These are phyloP conservation scores for Calonectris borealis DNA, from an alignment of 2,113 vertebrate species.

Conservation along the genomic window DNA sequence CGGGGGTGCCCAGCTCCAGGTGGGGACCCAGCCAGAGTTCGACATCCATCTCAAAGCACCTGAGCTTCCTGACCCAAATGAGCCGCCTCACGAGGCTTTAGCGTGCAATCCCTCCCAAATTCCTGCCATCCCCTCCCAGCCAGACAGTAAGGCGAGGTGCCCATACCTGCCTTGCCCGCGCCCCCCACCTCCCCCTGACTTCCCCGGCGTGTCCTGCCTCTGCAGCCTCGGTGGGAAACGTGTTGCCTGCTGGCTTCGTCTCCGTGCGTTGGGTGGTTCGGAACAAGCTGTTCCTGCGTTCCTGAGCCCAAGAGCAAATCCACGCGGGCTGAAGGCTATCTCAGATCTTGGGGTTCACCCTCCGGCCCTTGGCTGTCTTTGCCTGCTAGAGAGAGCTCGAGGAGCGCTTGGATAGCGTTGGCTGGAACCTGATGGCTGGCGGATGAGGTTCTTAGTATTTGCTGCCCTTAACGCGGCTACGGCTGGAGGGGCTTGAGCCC, in stretches of 20 bases:
- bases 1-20: neutral
- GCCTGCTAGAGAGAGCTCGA: neutral
- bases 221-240: neutral
- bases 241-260: neutral
- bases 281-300: neutral
- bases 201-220: neutral
- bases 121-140: neutral
- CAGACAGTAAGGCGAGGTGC: neutral
- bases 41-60: neutral
- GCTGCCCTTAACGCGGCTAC: neutral
- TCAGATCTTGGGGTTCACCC: neutral
- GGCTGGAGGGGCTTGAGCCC: neutral
- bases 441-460: neutral
- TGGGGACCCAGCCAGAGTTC: neutral
- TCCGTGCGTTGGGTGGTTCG: neutral
- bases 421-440: neutral
- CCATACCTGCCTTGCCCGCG: neutral
- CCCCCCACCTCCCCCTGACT: neutral
- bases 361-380: neutral
- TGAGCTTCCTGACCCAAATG: neutral
- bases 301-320: neutral
- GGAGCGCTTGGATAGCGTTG: neutral
- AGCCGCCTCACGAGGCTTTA: neutral
- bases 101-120: neutral
- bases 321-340: rapidly evolving